Percentiles rank a stretch among this genome's conserved stretches.
Conservation (phyloP, 2,113 vertebrate species). For the Percopsis transmontana region DNA sequence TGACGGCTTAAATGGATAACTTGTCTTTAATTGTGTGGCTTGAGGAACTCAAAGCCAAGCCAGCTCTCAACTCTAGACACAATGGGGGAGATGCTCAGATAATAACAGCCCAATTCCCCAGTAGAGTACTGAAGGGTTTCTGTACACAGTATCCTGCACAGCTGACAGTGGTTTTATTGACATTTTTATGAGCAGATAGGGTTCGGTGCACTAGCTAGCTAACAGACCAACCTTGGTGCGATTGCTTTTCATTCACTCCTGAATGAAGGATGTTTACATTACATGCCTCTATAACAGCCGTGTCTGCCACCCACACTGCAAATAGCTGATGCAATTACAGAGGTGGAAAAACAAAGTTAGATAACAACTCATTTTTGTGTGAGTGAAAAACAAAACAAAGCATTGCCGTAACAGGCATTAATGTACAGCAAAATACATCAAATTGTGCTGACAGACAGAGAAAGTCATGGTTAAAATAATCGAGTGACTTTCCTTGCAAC, state of each 20-base stretch:
- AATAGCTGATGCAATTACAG: slow-evolving; percentile 29
- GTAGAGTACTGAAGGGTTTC: slow-evolving; percentile 35
- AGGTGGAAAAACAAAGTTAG: slow-evolving; percentile 12
- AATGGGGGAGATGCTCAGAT: slow-evolving; percentile 40
- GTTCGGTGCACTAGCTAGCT: slow-evolving; percentile 37
- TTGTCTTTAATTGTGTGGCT: slow-evolving; percentile 43
- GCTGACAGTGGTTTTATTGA: slow-evolving; percentile 54
- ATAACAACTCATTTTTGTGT: slow-evolving; percentile 16
- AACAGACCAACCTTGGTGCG: slow-evolving; percentile 31
- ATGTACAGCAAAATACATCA: slow-evolving; percentile 22
- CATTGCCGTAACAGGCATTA: neutral
- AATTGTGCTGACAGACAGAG: slow-evolving; percentile 3
- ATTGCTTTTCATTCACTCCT: slow-evolving; percentile 12
- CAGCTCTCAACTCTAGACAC: slow-evolving; percentile 38
- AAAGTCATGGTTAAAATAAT: no score
- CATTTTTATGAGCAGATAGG: slow-evolving; percentile 31
- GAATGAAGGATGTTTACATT: slow-evolving; percentile 37
- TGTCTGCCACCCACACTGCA: slow-evolving; percentile 4
- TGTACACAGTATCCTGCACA: slow-evolving; percentile 11
- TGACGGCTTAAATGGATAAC: slow-evolving; percentile 49
- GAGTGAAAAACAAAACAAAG: slow-evolving; percentile 17
- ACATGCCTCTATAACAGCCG: slow-evolving; percentile 10
- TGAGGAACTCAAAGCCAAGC: slow-evolving; percentile 43
- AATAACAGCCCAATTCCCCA: slow-evolving; percentile 47
- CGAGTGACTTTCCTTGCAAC: no score